Evolutionary conservation across 2,888 invertebrate species (phyloP), one percentile per base, ranked within the genome.

Genomic region (Nephrotoma guestfalica): DNA sequence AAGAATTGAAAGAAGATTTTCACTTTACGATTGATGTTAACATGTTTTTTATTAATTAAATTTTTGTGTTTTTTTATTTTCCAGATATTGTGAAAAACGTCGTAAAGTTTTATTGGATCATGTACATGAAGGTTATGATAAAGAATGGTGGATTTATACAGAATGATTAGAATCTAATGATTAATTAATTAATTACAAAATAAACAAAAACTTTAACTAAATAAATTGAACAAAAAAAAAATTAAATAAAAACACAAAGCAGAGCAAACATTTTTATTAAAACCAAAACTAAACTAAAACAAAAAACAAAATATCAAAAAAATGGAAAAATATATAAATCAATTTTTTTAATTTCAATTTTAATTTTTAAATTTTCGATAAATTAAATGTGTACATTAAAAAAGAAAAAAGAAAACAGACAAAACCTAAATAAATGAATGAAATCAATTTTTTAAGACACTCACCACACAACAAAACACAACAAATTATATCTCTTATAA

Each of bases 91-190:
- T 93, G 99, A 99, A 92, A 97, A 97, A 91, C 95, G 99, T 90
- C 95, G 99, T 89, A 97, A 97, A 93, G 98, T 97, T 88, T 93
- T 99, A 89, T 93, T 99, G 90, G 98, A 98, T 91, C 99, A 99
- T 92, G 99, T 99, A 86, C 97, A 98, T 91, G 99, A 99, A 93
- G 99, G 99, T 88, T 98, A 99, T 92, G 99, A 99, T 92, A 98
- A 97, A 93, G 98, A 99, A 91, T 96, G 97, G 95, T 99, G 99
- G 99, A 97, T 97, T 90, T 98, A 97, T 92, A 96, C 96, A 92
- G 97, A 97, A 94, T 96, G 91, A 91, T 91, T 86, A 94, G 47
- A 51, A 57, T 84, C 41, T 41, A 85, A 86, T 86, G 83, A 87
- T 85, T 86, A 87, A 86, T 84, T 42, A 83, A 41, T 30, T 41